Evolutionary conservation across 2,888 invertebrate genomes (phyloP).

Genomic region (Venusia cambrica): DNA sequence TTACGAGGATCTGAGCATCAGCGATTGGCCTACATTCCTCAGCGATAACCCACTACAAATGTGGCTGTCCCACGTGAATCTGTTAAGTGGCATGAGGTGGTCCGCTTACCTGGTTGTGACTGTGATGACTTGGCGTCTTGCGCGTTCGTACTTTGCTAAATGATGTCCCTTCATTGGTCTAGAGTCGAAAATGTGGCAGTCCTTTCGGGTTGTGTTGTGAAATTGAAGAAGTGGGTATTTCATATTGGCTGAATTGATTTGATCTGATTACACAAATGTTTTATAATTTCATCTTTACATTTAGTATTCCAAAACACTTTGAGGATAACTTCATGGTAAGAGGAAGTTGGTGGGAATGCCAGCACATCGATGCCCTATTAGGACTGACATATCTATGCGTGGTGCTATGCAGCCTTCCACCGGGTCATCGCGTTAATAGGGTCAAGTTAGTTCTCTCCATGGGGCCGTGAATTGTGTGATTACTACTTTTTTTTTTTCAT

Average conservation of each 20-base stretch:
- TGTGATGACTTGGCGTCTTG: constrained; percentile 36
- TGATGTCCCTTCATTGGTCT: constrained; percentile 5
- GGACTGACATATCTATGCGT: constrained; percentile 27
- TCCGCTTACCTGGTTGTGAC: constrained; percentile 39
- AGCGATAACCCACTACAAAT: constrained; percentile 34
- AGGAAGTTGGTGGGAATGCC: constrained; percentile 18
- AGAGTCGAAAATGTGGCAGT: constrained; percentile 2
- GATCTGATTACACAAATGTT: constrained; percentile 7
- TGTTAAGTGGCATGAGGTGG: constrained; percentile 41
- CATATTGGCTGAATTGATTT: not conserved
- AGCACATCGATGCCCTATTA: constrained; percentile 25
- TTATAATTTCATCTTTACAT: constrained; percentile 2
- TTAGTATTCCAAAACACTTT: not conserved
- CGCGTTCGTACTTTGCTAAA: constrained; percentile 14
- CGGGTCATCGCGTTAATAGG: constrained; percentile 18
- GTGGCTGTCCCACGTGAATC: constrained; percentile 46
- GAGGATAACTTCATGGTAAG: constrained; percentile 4
- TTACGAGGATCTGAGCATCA: constrained; percentile 52
- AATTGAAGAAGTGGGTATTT: constrained; percentile 1
- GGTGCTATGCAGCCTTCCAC: constrained; percentile 19
- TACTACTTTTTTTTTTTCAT: not conserved
- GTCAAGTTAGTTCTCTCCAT: constrained; percentile 26
- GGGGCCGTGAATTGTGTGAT: constrained; percentile 5
- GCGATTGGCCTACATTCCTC: constrained; percentile 43
- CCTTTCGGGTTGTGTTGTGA: not conserved